Conservation (phyloP, 2,888 invertebrate species). For the Metallyticus violacea region DNA sequence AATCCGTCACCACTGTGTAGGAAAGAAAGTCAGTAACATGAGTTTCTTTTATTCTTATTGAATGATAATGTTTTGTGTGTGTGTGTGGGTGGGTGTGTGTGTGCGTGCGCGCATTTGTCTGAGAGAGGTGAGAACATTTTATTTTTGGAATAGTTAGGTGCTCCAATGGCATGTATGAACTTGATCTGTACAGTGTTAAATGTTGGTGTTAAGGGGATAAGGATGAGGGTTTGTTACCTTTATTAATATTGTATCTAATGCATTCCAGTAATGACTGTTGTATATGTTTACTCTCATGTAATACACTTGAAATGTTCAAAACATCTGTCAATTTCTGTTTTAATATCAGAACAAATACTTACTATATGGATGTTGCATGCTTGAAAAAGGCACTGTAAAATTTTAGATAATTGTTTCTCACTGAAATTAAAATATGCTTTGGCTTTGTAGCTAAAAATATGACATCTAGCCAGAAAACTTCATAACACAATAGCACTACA, state of each 20-base stretch:
- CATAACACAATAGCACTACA: too few species aligned
- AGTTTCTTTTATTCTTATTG: background rate
- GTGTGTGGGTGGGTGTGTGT: background rate
- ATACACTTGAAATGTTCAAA: too few species aligned
- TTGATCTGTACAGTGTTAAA: slow-evolving; percentile 12
- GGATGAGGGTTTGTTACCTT: background rate
- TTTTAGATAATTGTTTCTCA: too few species aligned
- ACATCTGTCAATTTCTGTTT: background rate
- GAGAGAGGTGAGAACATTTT: background rate
- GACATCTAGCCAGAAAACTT: too few species aligned
- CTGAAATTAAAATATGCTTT: too few species aligned
- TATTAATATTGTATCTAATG: background rate
- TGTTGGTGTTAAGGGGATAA: background rate
- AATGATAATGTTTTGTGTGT: background rate
- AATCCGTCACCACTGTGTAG: background rate
- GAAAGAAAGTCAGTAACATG: background rate
- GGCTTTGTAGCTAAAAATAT: too few species aligned
- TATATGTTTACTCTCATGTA: background rate
- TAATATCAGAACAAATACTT: too few species aligned
- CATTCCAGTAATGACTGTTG: background rate
- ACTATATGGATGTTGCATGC: too few species aligned
- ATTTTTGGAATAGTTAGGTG: slow-evolving; percentile 19
- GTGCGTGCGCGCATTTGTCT: background rate
- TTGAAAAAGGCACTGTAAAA: too few species aligned
- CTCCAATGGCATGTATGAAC: background rate